Percentiles rank a stretch among this genome's conserved stretches.
Evolutionary conservation across 2,888 invertebrate genomes (phyloP).

Genomic region (Amphipyra berbera): DNA sequence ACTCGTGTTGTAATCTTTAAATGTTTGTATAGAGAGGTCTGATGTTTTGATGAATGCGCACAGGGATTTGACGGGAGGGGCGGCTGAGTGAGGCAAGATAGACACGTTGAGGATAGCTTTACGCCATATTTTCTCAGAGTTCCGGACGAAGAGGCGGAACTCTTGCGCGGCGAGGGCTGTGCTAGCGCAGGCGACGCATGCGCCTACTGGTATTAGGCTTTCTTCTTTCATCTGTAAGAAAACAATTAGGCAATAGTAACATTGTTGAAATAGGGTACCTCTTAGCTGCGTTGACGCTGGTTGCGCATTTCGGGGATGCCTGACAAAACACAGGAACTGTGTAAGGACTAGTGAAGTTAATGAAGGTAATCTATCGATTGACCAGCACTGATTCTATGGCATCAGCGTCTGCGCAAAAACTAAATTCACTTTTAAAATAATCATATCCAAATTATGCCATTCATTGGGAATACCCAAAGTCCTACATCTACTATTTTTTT

Average conservation of each 20-base stretch:
- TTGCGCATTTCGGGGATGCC: background rate
- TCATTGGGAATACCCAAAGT: too few species aligned
- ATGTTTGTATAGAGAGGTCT: conserved; percentile 68
- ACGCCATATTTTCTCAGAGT: conserved; percentile 73
- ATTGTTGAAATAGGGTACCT: background rate
- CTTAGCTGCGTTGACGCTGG: background rate
- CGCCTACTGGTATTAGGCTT: conserved; percentile 69
- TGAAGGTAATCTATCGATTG: too few species aligned
- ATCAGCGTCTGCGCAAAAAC: too few species aligned
- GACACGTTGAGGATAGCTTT: conserved; percentile 69
- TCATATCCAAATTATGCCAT: too few species aligned
- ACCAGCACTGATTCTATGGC: too few species aligned
- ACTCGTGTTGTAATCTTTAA: conserved; percentile 69
- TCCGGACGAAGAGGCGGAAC: conserved; percentile 73
- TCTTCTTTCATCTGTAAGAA: conserved; percentile 80
- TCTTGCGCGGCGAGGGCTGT: conserved; percentile 77
- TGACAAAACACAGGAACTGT: too few species aligned
- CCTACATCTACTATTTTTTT: too few species aligned
- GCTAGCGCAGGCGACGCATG: conserved; percentile 76
- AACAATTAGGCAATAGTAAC: conserved; percentile 27
- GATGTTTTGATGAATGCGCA: conserved; percentile 74
- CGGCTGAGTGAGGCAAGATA: conserved; percentile 50
- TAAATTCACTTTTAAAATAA: too few species aligned
- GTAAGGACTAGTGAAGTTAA: too few species aligned
- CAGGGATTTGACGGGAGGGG: conserved; percentile 66